Evolutionary conservation across 1,140 invertebrate genomes (phyloP), one percentile per base, ranked within the genome.

Genomic region (Drosophila kepulauana): DNA sequence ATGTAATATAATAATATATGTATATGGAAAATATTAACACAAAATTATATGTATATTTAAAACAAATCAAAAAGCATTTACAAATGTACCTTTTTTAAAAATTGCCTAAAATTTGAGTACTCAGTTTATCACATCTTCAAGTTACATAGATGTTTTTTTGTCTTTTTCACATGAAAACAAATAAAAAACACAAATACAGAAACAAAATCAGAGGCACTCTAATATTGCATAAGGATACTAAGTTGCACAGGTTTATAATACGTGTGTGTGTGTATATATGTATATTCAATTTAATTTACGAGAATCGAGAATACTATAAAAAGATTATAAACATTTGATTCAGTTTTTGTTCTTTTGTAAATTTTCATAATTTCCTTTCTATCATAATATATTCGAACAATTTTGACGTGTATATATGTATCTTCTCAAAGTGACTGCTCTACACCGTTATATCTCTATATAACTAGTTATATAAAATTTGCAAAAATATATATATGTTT

Each of bases 191-290:
- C 62, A 67, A 78, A 73, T 56, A 65, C 25, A 73, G 35, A 38
- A 78, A 84, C 78, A 73, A 89, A 91, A 91, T 85, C 75, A 90
- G 87, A 91, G 90, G 90, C 90, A 91, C 90, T 91, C 90, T 87
- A 91, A 91, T 91, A 91, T 91, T 91, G 90, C 90, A 85, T 85
- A 89, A 89, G 85, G 85, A 89, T 88, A 84, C 85, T 88, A 87
- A 84, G 82, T 91, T 90, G 82, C 85, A 87, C 85, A 87, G 74
- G 74, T 82, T 77, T 78, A 65, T 74, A 75, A 73, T 78, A 78
- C 69, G 73, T 69, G 45, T 49, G 49, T 73, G 56, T 70, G 45
- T 63, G 48, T 75, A 43, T 71, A 46, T 74, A 59, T 63, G 35
- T 68, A 62, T 52, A 69, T 70, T 63, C 45, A 61, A 56, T 56